Evolutionary conservation across 2,797 vertebrate species (phyloP), one percentile per base, ranked within the genome.

Genomic region (Parambassis ranga): DNA sequence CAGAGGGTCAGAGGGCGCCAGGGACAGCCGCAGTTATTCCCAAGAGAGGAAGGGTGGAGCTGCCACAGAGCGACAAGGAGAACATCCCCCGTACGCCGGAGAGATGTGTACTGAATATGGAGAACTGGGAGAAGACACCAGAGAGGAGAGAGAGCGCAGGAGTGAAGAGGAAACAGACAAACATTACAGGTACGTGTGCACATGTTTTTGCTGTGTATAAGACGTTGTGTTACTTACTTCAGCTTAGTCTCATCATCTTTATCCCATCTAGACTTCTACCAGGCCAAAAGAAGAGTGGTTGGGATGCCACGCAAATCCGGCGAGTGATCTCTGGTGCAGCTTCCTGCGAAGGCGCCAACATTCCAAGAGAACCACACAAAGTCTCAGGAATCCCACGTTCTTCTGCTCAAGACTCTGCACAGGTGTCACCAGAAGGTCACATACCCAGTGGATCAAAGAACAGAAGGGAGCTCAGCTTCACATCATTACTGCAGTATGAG

Each of bases 261-360:
- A 20, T 71, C 62, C 79, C 30, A 51, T 36, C 90, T n/a, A 99
- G 97, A 99, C 82, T 98, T 95, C 91, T 99, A 96, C 71, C 91
- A 91, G 78, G 80, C 94, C 22, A 98, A 97, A 80, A 71, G 92
- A 61, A 91, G 93, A 87, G 81, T 90, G 0, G 67, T 94, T 44
- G 79, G 51, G 57, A 87, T 74, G 49, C 78, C 87, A 0, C 83
- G 79, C 53, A 94, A 94, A 72, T 92, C 94, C 15, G 92, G 85
- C 49, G 91, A 91, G 48, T 98, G 87, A 96, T 36, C 36, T 26
- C 6, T 1, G 0, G 2, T 13, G 8, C 24, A 23, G 26, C 37
- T 46, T 23, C 2, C 15, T 19, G 39, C 27, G 7, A 55, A 38
- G 20, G 35, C 53, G 66, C 58, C 59, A 53, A 50, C 5, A 46